These are phyloP conservation scores for Spodoptera frugiperda DNA, from an alignment of 1,140 invertebrate species.

Conservation along the genomic window DNA sequence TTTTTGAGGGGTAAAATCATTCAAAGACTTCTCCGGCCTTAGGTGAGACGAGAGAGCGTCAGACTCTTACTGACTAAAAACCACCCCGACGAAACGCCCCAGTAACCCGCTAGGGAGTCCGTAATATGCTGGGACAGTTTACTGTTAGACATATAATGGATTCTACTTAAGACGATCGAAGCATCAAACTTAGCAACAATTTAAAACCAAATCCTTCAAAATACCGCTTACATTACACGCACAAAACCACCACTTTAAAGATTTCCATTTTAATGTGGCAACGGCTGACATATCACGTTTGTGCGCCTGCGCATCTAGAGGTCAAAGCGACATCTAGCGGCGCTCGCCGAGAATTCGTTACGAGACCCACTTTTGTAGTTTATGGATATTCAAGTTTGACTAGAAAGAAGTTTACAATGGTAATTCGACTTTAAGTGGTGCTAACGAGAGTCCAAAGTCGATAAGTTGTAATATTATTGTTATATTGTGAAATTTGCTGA, in stretches of 20 bases:
- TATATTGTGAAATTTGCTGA: no score
- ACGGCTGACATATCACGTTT: constrained; percentile 64
- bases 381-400: constrained; percentile 1
- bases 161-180: no score
- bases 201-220: not conserved
- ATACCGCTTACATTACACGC: not conserved
- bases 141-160: no score
- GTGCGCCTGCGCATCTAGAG: constrained; percentile 38
- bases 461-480: not conserved
- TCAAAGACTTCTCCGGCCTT: no score
- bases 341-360: constrained; percentile 61
- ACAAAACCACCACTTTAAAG: not conserved
- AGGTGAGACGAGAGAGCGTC: no score
- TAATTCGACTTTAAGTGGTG: not conserved
- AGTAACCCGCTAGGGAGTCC: no score
- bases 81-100: no score
- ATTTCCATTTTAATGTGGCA: constrained; percentile 49
- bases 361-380: constrained; percentile 53
- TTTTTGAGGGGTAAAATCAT: no score
- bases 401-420: not conserved
- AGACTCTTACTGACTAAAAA: no score
- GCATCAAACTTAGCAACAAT: not conserved
- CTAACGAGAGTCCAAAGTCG: not conserved
- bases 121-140: no score
- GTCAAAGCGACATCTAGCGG: constrained; percentile 49